Evolutionary conservation across 2,797 vertebrate genomes (phyloP).

Genomic region (Allobates femoralis): DNA sequence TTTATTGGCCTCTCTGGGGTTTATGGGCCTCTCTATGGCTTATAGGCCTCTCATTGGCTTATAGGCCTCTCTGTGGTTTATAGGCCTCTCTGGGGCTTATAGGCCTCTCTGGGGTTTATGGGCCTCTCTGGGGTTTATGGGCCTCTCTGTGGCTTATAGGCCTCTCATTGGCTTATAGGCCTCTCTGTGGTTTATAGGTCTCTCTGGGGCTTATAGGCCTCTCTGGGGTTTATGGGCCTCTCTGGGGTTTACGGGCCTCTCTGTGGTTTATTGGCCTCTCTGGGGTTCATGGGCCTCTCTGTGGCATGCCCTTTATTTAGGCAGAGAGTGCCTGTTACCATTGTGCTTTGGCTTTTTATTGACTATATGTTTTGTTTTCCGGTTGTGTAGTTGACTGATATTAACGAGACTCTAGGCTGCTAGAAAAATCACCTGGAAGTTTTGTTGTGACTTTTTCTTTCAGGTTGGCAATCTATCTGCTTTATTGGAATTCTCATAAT

Average conservation of each 20-base stretch:
- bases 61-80: background rate
- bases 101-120: background rate
- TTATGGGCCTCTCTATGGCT: no score
- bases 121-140: no score
- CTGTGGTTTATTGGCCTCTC: no score
- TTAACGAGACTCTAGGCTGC: background rate
- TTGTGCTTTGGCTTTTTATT: background rate
- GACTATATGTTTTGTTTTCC: background rate
- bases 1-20: no score
- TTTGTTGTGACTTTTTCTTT: slow-evolving; percentile 5
- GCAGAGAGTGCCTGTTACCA: background rate
- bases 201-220: no score
- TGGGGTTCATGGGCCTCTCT: no score
- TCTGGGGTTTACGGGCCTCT: no score
- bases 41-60: no score
- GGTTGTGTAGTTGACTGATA: background rate
- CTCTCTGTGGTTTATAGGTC: background rate
- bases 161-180: no score
- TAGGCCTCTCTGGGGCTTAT: no score
- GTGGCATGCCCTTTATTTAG: background rate
- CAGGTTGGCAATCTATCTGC: slow-evolving; percentile 1
- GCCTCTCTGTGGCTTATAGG: no score
- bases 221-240: background rate
- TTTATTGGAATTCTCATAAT: slow-evolving; percentile 27
- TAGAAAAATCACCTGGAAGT: background rate